Percentiles rank a stretch among this genome's conserved stretches.
Evolutionary conservation across 2,888 invertebrate genomes (phyloP).

Genomic region (Anoncus sp.): DNA sequence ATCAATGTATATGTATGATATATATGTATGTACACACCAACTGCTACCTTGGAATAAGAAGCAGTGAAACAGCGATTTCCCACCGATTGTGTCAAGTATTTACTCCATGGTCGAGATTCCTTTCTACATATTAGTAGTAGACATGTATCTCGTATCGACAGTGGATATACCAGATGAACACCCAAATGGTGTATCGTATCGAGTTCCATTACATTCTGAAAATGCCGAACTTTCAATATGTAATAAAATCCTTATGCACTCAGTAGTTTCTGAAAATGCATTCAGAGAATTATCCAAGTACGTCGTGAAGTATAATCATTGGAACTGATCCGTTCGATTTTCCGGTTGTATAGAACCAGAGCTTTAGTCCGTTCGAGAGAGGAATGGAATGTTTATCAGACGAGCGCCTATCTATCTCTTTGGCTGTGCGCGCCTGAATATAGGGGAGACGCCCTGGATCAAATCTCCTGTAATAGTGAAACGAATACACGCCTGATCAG

Average conservation of each 20-base stretch:
- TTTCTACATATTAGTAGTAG: too few relatives aligned
- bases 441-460: slow-evolving; percentile 47
- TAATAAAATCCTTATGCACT: neutral
- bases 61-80: neutral
- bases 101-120: neutral
- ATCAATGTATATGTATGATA: neutral
- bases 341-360: slow-evolving; percentile 37
- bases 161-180: neutral
- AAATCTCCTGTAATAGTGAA: slow-evolving; percentile 50
- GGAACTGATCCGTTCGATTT: slow-evolving; percentile 35
- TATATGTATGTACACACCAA: slow-evolving; percentile 1
- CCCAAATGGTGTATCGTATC: neutral
- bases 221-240: neutral
- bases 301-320: slow-evolving; percentile 39
- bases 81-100: neutral
- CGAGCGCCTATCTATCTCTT: slow-evolving; percentile 42
- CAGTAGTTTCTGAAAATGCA: neutral
- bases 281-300: slow-evolving; percentile 4
- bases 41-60: neutral
- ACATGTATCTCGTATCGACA: neutral
- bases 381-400: slow-evolving; percentile 50
- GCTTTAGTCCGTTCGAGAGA: slow-evolving; percentile 28
- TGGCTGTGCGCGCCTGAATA: slow-evolving; percentile 14
- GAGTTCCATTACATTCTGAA: neutral
- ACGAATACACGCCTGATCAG: slow-evolving; percentile 48